A percentile compares a stretch with the other conserved stretches of the same genome.
Evolutionary conservation across 2,797 vertebrate species (phyloP).

Genomic region (Pseudochromis fuscus): DNA sequence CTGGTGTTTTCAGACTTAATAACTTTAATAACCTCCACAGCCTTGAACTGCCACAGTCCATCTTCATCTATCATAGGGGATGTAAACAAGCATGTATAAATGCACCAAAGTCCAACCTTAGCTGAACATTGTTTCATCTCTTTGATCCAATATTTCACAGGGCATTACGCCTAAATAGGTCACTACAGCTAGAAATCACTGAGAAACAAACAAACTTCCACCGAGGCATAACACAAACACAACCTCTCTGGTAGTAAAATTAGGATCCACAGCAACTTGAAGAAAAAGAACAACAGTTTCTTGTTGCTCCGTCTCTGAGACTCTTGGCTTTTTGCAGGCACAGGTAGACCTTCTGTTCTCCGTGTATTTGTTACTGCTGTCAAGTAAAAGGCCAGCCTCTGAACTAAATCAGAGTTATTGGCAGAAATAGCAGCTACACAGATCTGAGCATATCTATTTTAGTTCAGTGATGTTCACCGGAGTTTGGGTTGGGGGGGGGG

Average conservation of each 20-base stretch:
- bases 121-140: not conserved
- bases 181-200: too few relatives aligned
- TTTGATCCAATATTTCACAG: not conserved
- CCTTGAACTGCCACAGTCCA: too few relatives aligned
- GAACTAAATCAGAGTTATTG: not conserved
- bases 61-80: too few relatives aligned
- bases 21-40: too few relatives aligned
- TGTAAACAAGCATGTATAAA: too few relatives aligned
- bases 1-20: too few relatives aligned
- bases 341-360: not conserved
- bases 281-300: not conserved
- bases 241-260: too few relatives aligned
- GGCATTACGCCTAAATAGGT: too few relatives aligned
- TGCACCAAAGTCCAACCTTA: not conserved
- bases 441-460: constrained; percentile 68
- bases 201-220: too few relatives aligned
- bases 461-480: constrained; percentile 52
- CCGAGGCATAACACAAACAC: too few relatives aligned
- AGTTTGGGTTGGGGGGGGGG: not conserved
- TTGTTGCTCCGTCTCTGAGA: not conserved
- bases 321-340: not conserved
- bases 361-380: not conserved
- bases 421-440: constrained; percentile 39
- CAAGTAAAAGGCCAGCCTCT: not conserved
- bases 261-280: not conserved